Base-by-base conservation (phyloP, 2,113 vertebrate species). In the Esox niger region DNA sequence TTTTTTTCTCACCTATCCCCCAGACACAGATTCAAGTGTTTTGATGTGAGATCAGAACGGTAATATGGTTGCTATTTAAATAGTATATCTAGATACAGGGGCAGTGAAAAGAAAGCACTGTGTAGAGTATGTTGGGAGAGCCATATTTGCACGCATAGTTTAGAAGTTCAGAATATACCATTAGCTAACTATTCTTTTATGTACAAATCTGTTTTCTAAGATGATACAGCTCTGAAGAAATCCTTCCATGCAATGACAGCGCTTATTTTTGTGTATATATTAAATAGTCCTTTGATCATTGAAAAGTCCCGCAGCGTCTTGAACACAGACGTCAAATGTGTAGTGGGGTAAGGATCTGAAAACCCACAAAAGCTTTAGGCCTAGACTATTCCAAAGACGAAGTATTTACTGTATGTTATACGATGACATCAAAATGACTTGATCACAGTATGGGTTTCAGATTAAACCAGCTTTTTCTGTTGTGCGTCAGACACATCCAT, bases 61-160 rank as follows among this genome's bases (percentile, higher is more conserved):
- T 11, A 27, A 6, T 27, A 13, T 15, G 25, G 6, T 57, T 30
- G 57, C 29, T 17, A 30, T 59, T 59, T 29, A 9, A 59, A 58
- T 26, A 29, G 57, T 17, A 10, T 17, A 43, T 38, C 35, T 38
- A 38, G 38, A 43, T 17, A 43, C 38, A 43, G 38, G 11, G 3
- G 13, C 38, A 43, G 38, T 43, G 38, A 15, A 15, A 43, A 43
- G 38, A 43, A 15, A 43, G 10, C 5, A 17, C 38, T 15, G 11
- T 15, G 13, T 17, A 6, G 1, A 29, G 57, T 61, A 10, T 61
- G 13, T 25, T 35, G 13, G 30, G 30, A 6, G 1, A 11, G 59
- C 59, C 20, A 31, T 33, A 35, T 61, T 61, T 35, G 59, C 59
- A 61, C 8, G 15, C 59, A 61, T 25, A 35, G 25, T 61, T 35